phyloP scores from a whole-genome alignment of 2,888 invertebrate species.

The Microctonus aethiopoides region DNA sequence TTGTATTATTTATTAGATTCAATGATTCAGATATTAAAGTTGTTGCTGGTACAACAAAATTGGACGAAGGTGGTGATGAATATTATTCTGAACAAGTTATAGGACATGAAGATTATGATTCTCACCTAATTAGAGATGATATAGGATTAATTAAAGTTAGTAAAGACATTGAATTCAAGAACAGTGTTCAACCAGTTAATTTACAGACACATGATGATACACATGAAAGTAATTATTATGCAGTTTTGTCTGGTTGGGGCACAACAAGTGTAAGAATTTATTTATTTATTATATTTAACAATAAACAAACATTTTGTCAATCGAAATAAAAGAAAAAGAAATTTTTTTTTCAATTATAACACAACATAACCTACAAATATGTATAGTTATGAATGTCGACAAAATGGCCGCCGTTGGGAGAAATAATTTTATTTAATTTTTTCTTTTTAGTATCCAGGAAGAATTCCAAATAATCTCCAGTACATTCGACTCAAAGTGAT shows the following conservation, averaged over 20 bases:
- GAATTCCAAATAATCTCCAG: conserved; percentile 70
- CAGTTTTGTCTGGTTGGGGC: conserved; percentile 63
- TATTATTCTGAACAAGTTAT: conserved; percentile 52
- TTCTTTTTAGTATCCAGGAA: conserved; percentile 69
- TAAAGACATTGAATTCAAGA: conserved; percentile 55
- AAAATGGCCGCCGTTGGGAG: too few species aligned
- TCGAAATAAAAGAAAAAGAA: not conserved
- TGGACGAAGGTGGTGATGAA: conserved; percentile 57
- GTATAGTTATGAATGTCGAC: not conserved
- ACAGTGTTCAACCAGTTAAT: conserved; percentile 54
- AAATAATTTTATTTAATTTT: too few species aligned
- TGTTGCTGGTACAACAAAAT: conserved; percentile 56
- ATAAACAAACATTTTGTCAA: not conserved
- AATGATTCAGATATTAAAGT: conserved; percentile 55
- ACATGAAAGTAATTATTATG: conserved; percentile 55
- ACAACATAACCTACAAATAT: not conserved
- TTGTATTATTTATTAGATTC: conserved; percentile 44
- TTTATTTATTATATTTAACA: not conserved
- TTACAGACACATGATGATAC: conserved; percentile 54
- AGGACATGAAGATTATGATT: conserved; percentile 54
- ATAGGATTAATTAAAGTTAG: conserved; percentile 59
- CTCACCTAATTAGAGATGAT: conserved; percentile 58
- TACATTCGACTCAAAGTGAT: conserved; percentile 70
- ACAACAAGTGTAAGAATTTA: conserved; percentile 54
- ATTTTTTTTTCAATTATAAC: not conserved